A percentile compares a stretch with the other conserved stretches of the same genome.
Evolutionary conservation across 2,113 vertebrate species (phyloP).

Genomic region (Antechinus stuartii): DNA sequence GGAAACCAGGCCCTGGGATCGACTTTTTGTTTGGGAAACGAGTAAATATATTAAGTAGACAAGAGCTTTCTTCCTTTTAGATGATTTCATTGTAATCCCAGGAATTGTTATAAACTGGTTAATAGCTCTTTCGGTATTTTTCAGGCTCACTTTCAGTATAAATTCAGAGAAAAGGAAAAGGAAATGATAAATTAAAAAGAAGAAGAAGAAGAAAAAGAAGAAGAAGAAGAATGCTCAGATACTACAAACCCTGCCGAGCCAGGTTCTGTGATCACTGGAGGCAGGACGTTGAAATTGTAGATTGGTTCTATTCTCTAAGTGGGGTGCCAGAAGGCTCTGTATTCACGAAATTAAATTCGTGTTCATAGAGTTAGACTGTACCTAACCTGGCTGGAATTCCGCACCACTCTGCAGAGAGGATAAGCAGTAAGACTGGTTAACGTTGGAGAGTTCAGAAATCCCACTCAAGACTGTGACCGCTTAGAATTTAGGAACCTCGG

Average conservation of each 20-base stretch:
- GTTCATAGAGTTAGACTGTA: neutral
- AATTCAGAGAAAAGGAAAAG: neutral
- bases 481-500: neutral
- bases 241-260: neutral
- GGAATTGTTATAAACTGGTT: neutral
- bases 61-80: neutral
- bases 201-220: too few relatives aligned
- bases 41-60: conserved; percentile 31
- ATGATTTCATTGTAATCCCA: neutral
- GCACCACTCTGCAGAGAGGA: neutral
- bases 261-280: neutral
- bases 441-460: neutral
- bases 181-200: neutral
- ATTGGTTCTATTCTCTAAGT: neutral
- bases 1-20: neutral
- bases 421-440: neutral
- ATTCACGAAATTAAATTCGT: neutral
- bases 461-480: neutral
- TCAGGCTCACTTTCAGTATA: conserved; percentile 25
- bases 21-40: conserved; percentile 35
- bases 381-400: neutral
- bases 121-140: conserved; percentile 14
- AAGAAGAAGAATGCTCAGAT: neutral
- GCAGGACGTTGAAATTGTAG: neutral
- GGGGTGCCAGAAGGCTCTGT: neutral